Evolutionary conservation across 2,888 invertebrate species (phyloP).

Genomic region (Drosophila antonietae): DNA sequence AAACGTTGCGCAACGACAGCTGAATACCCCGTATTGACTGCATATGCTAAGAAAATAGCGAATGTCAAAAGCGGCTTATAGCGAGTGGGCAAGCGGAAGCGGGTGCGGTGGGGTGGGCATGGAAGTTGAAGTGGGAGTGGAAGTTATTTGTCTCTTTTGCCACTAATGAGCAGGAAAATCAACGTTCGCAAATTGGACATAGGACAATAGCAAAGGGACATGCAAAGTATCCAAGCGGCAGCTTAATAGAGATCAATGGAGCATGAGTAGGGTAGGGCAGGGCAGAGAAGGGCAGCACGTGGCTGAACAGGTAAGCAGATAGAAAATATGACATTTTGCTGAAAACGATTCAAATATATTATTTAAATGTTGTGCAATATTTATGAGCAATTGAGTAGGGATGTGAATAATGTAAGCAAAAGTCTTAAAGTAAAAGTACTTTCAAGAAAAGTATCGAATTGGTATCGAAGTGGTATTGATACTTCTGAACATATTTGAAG

Average conservation of each 20-base stretch:
- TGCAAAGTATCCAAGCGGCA: constrained; percentile 35
- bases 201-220: neutral
- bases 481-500: neutral
- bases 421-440: neutral
- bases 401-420: too few relatives aligned
- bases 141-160: constrained; percentile 1
- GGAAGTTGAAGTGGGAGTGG: neutral
- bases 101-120: neutral
- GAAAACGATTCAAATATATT: neutral
- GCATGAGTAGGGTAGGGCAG: neutral
- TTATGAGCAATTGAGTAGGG: constrained; percentile 1
- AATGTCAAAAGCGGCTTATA: constrained; percentile 64
- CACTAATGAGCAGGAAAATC: constrained; percentile 49
- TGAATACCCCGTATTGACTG: constrained; percentile 13
- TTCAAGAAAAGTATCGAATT: too few relatives aligned
- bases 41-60: constrained; percentile 55
- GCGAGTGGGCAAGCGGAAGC: constrained; percentile 2
- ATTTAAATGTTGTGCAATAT: neutral
- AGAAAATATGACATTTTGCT: neutral
- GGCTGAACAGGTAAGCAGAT: too few relatives aligned
- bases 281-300: neutral
- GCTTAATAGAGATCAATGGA: constrained; percentile 11
- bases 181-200: constrained; percentile 35
- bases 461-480: neutral
- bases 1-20: neutral